These are phyloP conservation scores for Ochropleura plecta DNA, from an alignment of 2,888 invertebrate species.

Conservation along the genomic window DNA sequence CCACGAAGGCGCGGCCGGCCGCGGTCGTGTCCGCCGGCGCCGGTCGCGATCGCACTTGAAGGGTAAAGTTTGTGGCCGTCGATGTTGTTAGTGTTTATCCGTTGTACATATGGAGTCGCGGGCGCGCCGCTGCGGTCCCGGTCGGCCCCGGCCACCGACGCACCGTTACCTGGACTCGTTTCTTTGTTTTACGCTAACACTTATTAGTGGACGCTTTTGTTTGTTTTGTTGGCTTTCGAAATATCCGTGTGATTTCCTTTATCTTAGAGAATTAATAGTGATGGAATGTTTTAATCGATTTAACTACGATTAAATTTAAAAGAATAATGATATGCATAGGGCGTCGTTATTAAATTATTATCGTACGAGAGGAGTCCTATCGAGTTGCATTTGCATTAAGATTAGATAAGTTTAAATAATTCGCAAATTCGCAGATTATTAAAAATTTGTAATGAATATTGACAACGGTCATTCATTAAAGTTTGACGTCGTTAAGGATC, in stretches of 20 bases:
- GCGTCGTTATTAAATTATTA: constrained; percentile 60
- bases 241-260: constrained; percentile 89
- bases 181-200: constrained; percentile 84
- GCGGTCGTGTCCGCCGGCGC: constrained; percentile 58
- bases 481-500: constrained; percentile 52
- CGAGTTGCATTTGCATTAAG: constrained; percentile 61
- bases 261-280: constrained; percentile 83
- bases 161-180: constrained; percentile 75
- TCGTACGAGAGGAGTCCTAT: constrained; percentile 66
- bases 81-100: constrained; percentile 71
- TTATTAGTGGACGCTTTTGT: constrained; percentile 87
- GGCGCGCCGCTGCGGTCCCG: constrained; percentile 65
- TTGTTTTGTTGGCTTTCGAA: constrained; percentile 89
- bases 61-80: constrained; percentile 68
- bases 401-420: constrained; percentile 61
- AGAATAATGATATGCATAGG: constrained; percentile 60
- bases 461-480: constrained; percentile 43
- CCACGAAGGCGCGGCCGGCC: constrained; percentile 70
- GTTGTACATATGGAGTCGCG: constrained; percentile 76
- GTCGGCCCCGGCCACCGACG: constrained; percentile 68
- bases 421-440: constrained; percentile 52
- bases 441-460: constrained; percentile 57
- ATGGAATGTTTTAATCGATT: constrained; percentile 87
- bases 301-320: constrained; percentile 72
- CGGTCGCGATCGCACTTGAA: constrained; percentile 64